Conservation (phyloP, 2,888 invertebrate species). For the Hypercompe scribonia region DNA sequence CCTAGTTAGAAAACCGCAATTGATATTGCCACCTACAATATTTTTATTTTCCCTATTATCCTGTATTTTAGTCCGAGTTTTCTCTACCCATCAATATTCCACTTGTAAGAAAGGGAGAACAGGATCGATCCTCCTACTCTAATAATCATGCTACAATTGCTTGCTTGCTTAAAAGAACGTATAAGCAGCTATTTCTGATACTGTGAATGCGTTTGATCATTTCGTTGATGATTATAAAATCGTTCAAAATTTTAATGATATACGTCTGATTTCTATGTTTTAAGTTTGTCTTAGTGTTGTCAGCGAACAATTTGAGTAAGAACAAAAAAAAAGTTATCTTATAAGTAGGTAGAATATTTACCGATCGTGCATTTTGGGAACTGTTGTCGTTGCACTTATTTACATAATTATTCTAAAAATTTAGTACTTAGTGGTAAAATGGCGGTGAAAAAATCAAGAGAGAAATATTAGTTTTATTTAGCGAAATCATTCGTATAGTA, state of each 20-base stretch:
- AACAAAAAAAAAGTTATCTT: slow-evolving; percentile 1
- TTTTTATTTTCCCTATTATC: neutral
- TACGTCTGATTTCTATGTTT: neutral
- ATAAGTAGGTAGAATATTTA: neutral
- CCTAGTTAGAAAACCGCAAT: neutral
- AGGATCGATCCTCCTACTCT: neutral
- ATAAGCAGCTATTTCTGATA: neutral
- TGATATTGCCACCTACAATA: neutral
- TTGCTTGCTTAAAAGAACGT: neutral
- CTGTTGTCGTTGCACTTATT: neutral
- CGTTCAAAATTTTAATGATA: neutral
- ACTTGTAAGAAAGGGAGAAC: neutral
- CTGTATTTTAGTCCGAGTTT: neutral
- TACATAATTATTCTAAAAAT: neutral
- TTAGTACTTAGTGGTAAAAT: slow-evolving; percentile 13
- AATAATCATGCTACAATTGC: neutral
- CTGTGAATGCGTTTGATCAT: neutral
- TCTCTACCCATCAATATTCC: neutral
- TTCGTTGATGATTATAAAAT: neutral
- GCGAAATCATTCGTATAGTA: neutral
- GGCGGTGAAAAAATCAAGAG: neutral
- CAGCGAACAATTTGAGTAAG: neutral
- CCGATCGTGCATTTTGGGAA: neutral
- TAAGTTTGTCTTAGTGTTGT: neutral
- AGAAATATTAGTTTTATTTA: neutral